Percentiles rank a stretch among this genome's conserved stretches.
Conservation (phyloP, 2,888 invertebrate species). For the Pollenia griseotomentosa region DNA sequence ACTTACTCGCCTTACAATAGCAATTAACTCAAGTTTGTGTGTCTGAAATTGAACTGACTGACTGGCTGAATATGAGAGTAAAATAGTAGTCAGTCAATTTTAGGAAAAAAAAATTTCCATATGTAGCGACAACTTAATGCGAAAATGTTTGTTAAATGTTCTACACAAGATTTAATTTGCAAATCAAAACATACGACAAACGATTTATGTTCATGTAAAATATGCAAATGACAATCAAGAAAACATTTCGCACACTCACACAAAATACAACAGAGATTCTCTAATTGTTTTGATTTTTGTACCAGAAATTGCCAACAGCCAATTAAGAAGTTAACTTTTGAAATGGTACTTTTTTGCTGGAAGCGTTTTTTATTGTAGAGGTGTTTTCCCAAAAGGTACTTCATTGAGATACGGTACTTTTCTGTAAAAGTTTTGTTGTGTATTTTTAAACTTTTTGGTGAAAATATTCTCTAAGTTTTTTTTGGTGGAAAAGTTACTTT, state of each 20-base stretch:
- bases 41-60: constrained; percentile 10
- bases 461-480: no score
- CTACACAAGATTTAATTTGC: constrained; percentile 73
- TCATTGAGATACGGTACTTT: no score
- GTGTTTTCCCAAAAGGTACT: no score
- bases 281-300: neutral
- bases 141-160: constrained; percentile 68
- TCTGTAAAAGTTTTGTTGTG: no score
- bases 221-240: constrained; percentile 67
- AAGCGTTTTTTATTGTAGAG: no score
- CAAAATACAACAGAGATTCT: constrained; percentile 25
- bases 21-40: neutral
- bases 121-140: constrained; percentile 35
- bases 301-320: neutral
- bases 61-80: constrained; percentile 19
- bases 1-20: constrained; percentile 29
- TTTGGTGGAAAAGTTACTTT: no score
- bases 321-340: neutral
- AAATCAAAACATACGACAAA: constrained; percentile 73
- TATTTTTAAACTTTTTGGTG: no score
- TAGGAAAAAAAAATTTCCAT: constrained; percentile 17
- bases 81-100: constrained; percentile 28
- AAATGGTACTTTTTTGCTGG: neutral
- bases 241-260: constrained; percentile 33
- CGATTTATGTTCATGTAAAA: constrained; percentile 70